These are phyloP conservation scores for Amphipoea oculea DNA, from an alignment of 2,888 invertebrate species.

Conservation along the genomic window DNA sequence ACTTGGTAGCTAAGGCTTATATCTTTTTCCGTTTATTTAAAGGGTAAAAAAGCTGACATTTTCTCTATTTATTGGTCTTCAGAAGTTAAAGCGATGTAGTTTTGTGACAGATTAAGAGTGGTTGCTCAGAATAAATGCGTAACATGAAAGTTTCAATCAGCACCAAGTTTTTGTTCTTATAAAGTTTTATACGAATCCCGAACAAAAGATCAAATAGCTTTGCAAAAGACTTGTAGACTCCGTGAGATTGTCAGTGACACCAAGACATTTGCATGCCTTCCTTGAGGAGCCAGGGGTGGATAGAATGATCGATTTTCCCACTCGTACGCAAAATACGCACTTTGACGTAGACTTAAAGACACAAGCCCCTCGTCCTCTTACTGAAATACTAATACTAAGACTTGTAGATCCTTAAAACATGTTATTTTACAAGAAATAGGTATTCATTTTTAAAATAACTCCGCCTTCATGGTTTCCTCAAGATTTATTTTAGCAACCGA, in stretches of 20 bases:
- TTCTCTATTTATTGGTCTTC: background rate
- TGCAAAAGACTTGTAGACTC: background rate
- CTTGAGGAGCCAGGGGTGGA: background rate
- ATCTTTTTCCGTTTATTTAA: background rate
- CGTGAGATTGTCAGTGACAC: background rate
- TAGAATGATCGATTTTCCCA: background rate
- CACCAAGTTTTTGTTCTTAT: background rate
- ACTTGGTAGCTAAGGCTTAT: background rate
- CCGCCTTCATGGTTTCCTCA: background rate
- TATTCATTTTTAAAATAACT: background rate
- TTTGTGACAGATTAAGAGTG: background rate
- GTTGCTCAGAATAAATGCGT: background rate
- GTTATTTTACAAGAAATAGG: background rate
- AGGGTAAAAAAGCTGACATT: background rate
- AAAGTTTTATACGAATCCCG: background rate
- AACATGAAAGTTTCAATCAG: background rate
- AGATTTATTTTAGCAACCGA: constrained; percentile 56
- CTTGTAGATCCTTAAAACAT: background rate
- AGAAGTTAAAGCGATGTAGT: background rate
- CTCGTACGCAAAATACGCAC: background rate
- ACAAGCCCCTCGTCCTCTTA: background rate
- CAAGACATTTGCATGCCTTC: background rate
- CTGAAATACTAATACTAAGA: background rate
- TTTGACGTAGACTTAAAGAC: background rate
- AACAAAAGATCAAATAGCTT: background rate